Evolutionary conservation across 2,797 vertebrate genomes (phyloP).

Genomic region (Sebastolobus alascanus): DNA sequence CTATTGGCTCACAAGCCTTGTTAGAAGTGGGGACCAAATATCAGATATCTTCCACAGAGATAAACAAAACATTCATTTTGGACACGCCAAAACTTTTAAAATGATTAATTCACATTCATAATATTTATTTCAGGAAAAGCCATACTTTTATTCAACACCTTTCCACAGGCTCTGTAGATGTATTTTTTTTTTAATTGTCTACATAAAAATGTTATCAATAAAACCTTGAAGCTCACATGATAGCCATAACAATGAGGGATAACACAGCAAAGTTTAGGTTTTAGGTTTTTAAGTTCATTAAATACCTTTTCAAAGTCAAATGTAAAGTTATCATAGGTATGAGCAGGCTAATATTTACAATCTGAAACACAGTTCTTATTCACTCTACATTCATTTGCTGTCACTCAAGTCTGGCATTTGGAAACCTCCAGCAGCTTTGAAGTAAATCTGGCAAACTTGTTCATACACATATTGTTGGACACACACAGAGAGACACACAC

Average conservation of each 20-base stretch:
- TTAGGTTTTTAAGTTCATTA: not conserved
- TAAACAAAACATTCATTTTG: no score
- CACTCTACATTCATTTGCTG: constrained; percentile 1
- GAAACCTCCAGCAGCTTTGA: constrained; percentile 25
- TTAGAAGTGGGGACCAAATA: accelerated
- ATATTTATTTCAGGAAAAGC: no score
- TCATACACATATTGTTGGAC: not conserved
- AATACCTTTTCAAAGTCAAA: not conserved
- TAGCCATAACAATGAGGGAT: not conserved
- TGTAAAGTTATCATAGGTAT: not conserved
- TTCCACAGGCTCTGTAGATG: no score
- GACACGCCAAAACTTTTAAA: no score
- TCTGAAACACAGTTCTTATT: not conserved
- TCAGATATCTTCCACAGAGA: no score
- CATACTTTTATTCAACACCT: no score
- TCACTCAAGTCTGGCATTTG: constrained; percentile 20
- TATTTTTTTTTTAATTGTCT: no score
- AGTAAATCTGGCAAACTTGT: constrained; percentile 31
- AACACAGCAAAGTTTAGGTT: not conserved
- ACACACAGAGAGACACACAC: constrained; percentile 7
- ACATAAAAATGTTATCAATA: no score
- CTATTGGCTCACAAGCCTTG: no score
- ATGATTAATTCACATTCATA: no score
- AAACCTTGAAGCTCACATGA: not conserved
- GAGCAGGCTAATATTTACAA: constrained; percentile 5